These are phyloP conservation scores for Stegostoma tigrinum DNA, from an alignment of 2,113 vertebrate genomes.

Conservation along the genomic window DNA sequence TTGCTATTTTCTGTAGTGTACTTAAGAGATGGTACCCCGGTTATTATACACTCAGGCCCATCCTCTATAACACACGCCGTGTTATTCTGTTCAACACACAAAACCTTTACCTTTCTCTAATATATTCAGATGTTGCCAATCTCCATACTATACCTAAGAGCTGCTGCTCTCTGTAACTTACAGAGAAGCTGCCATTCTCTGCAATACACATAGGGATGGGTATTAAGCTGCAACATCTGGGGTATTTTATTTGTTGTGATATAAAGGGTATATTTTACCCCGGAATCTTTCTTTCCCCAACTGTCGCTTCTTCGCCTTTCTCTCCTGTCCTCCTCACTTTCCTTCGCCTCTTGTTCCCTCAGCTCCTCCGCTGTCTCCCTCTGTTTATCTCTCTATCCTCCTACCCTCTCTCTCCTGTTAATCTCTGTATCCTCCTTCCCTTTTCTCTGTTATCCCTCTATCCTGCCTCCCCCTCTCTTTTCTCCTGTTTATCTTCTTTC, in stretches of 20 bases:
- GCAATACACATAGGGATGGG: neutral
- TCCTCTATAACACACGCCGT: no score
- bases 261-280: neutral
- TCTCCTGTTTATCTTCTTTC: no score
- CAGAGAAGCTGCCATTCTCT: neutral
- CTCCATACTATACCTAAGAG: neutral
- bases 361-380: no score
- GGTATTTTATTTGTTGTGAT: neutral
- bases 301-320: no score
- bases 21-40: neutral
- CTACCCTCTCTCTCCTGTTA: neutral
- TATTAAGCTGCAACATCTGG: neutral
- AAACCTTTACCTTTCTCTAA: no score
- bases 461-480: neutral
- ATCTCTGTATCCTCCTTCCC: neutral
- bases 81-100: no score
- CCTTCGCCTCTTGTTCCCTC: neutral
- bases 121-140: no score
- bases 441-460: neutral
- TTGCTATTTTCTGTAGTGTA: neutral
- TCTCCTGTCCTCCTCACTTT: no score
- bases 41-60: no score
- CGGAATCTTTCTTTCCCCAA: neutral
- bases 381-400: no score
- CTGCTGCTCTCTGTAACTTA: neutral